Percentiles rank a stretch among this genome's conserved stretches.
Conservation (phyloP, 2,113 vertebrate genomes). For the Harpagus bidentatus region DNA sequence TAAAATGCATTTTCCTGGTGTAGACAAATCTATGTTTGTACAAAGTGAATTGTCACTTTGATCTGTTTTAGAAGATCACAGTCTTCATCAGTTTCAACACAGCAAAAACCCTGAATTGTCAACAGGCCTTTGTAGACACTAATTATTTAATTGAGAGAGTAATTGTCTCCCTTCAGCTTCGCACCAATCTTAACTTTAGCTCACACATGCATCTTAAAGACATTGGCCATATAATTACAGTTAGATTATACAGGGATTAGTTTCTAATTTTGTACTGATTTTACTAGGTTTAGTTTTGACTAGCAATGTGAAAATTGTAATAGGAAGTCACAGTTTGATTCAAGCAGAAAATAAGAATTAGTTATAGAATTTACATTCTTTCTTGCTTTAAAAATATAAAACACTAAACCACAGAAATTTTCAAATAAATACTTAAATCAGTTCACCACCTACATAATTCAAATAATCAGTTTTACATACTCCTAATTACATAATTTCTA, state of each 20-base stretch:
- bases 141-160: neutral
- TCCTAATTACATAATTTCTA: neutral
- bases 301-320: neutral
- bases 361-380: neutral
- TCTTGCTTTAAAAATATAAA: neutral
- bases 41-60: neutral
- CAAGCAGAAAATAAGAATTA: neutral
- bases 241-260: neutral
- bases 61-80: neutral
- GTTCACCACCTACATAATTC: neutral
- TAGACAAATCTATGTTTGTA: neutral
- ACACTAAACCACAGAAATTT: neutral
- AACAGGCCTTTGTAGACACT: fast-evolving
- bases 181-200: neutral
- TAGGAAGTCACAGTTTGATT: neutral
- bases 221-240: neutral
- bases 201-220: neutral
- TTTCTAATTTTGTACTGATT: neutral
- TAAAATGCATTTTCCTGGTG: neutral
- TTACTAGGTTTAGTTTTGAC: neutral
- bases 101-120: neutral
- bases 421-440: neutral
- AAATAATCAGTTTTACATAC: neutral
- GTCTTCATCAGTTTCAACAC: neutral
- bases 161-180: neutral